A percentile compares a stretch with the other conserved stretches of the same genome.
Evolutionary conservation across 2,888 invertebrate genomes (phyloP).

Genomic region (Rhagophthalmus giganteus): DNA sequence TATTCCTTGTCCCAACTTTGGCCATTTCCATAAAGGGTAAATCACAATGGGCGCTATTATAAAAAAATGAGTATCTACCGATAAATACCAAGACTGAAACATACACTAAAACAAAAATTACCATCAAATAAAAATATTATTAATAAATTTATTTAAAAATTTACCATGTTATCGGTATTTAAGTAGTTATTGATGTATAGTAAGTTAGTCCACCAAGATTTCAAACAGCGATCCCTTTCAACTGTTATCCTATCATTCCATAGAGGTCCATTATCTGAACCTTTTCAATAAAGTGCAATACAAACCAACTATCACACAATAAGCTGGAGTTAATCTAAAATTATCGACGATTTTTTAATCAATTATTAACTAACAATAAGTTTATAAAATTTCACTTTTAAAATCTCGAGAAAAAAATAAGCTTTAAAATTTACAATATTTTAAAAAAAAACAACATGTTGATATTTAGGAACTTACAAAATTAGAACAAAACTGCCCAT

Average conservation of each 20-base stretch:
- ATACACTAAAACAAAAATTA: conserved; percentile 68
- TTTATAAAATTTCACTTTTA: background rate
- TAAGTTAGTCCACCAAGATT: conserved; percentile 75
- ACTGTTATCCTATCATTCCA: conserved; percentile 66
- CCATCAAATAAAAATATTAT: conserved; percentile 1
- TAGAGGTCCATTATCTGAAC: conserved; percentile 72
- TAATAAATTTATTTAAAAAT: conserved; percentile 20
- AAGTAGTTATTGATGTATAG: conserved; percentile 76
- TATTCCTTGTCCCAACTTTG: conserved; percentile 61
- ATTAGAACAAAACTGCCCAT: too few species aligned
- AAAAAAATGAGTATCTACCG: conserved; percentile 53
- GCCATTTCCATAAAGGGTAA: conserved; percentile 69
- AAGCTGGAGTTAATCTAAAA: conserved; percentile 73
- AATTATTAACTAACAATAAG: too few species aligned
- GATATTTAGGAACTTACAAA: too few species aligned
- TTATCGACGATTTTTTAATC: background rate
- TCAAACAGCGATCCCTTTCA: conserved; percentile 63
- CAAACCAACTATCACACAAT: conserved; percentile 70
- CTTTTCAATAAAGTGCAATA: conserved; percentile 73
- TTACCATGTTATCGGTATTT: conserved; percentile 64
- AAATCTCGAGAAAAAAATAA: too few species aligned
- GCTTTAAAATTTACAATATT: too few species aligned
- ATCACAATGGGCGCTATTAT: conserved; percentile 69
- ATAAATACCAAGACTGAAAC: conserved; percentile 74
- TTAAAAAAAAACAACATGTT: too few species aligned